phyloP scores from a whole-genome alignment of 2,113 vertebrate genomes.

The Megaptera novaeangliae region DNA sequence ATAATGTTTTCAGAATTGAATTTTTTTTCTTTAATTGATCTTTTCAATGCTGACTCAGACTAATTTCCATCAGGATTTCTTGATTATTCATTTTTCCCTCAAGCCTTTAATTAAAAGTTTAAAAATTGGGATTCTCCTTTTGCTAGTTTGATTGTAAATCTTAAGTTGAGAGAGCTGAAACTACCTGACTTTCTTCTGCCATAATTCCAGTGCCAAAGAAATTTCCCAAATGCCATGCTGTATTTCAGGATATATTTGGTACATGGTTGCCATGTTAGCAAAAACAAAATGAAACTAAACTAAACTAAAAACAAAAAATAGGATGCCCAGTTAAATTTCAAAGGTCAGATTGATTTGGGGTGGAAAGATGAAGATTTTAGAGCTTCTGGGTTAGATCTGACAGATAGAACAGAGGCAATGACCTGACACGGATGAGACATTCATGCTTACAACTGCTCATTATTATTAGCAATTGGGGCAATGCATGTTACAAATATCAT shows the following conservation, averaged over 20 bases:
- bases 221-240: background rate
- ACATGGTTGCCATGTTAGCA: background rate
- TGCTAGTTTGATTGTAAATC: background rate
- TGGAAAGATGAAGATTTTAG: background rate
- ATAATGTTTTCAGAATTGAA: conserved; percentile 14
- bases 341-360: background rate
- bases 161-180: background rate
- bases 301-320: background rate
- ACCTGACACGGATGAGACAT: background rate
- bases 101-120: conserved; percentile 1
- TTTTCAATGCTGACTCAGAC: conserved; percentile 3
- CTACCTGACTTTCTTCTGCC: background rate
- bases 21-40: conserved; percentile 29
- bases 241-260: conserved; percentile 6
- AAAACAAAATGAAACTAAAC: background rate
- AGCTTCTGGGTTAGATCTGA: background rate
- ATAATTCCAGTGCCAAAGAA: background rate
- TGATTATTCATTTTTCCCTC: background rate
- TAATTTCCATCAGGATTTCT: background rate
- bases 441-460: background rate
- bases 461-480: background rate
- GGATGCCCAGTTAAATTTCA: background rate
- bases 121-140: background rate
- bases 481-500: background rate
- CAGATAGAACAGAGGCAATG: background rate